Percentiles rank a stretch among this genome's conserved stretches.
phyloP scores from a whole-genome alignment of 2,888 invertebrate genomes.

The Magallana nippona region DNA sequence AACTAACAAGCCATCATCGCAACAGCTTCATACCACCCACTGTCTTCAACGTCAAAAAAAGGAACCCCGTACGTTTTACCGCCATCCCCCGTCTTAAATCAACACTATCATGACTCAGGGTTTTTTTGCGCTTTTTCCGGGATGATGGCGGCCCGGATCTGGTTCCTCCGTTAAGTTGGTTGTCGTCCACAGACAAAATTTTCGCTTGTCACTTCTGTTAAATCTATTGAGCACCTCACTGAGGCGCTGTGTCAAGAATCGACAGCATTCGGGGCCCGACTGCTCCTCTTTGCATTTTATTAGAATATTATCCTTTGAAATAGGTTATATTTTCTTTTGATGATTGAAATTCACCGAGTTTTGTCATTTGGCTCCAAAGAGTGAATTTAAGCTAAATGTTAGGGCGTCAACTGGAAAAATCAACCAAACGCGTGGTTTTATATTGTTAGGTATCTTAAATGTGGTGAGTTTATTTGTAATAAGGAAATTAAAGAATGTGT shows the following conservation, averaged over 20 bases:
- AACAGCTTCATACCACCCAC: constrained; percentile 26
- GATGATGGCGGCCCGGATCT: not conserved
- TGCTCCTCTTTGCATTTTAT: constrained; percentile 28
- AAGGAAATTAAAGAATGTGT: no score
- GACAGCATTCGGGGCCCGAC: constrained; percentile 6
- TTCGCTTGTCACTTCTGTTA: constrained; percentile 21
- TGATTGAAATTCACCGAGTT: constrained; percentile 16
- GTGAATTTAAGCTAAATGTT: not conserved
- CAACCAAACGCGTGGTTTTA: not conserved
- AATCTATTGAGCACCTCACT: constrained; percentile 4
- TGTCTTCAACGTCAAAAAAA: constrained; percentile 2
- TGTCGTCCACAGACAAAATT: not conserved
- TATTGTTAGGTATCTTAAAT: not conserved
- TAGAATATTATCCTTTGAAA: constrained; percentile 31
- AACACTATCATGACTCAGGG: constrained; percentile 1
- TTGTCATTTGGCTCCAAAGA: not conserved
- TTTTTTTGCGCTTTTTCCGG: not conserved
- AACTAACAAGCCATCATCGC: not conserved
- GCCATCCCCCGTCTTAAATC: constrained; percentile 13
- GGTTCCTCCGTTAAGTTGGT: not conserved
- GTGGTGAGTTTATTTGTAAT: no score
- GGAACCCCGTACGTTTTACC: not conserved
- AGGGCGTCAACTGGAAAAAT: not conserved
- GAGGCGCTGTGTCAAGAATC: not conserved
- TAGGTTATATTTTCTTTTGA: not conserved